Percentiles rank a stretch among this genome's conserved stretches.
phyloP scores from a whole-genome alignment of 2,113 vertebrate genomes.

The Myrmecobius fasciatus region DNA sequence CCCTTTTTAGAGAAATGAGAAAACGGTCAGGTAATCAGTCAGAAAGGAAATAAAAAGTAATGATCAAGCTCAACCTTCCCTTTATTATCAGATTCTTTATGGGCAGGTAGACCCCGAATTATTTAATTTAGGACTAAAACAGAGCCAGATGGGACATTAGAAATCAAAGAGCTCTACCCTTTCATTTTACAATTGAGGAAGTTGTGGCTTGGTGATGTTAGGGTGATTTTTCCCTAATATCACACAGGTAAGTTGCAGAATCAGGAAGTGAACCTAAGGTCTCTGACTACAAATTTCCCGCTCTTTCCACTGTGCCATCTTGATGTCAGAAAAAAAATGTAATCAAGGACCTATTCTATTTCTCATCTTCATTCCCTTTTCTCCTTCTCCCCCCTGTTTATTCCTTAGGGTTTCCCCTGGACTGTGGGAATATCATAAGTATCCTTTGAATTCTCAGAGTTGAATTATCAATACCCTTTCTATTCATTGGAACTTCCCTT shows the following conservation, averaged over 20 bases:
- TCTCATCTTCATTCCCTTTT: neutral
- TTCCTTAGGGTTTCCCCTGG: neutral
- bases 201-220: neutral
- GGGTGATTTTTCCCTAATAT: neutral
- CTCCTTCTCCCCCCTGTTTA: neutral
- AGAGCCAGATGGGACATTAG: neutral
- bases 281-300: neutral
- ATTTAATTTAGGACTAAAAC: neutral
- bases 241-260: neutral
- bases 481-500: too few relatives aligned
- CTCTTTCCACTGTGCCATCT: neutral
- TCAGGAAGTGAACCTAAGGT: neutral
- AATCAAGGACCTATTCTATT: neutral
- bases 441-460: neutral
- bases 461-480: neutral
- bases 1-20: slow-evolving; percentile 22
- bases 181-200: neutral
- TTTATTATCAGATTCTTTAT: neutral
- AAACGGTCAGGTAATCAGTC: neutral
- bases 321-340: neutral
- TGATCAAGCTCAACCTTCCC: neutral
- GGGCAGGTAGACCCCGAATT: neutral
- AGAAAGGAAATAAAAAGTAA: too few relatives aligned
- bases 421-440: neutral
- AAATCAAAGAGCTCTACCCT: neutral